Base-by-base conservation (phyloP, 2,888 invertebrate genomes). In the Dynastes grantii region DNA sequence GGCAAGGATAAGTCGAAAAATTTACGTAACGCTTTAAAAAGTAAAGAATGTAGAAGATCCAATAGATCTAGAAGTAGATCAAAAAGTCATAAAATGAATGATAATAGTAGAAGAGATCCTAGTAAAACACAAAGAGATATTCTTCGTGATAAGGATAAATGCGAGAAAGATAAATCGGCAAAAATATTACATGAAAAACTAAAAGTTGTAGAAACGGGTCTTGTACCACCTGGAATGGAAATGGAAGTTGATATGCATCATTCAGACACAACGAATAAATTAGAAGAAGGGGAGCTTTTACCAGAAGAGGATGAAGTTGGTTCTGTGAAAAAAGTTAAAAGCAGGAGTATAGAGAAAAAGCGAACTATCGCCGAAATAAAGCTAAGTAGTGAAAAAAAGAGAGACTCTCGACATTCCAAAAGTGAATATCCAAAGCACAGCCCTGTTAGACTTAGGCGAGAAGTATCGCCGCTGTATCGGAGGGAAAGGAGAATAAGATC, bases 211-310 rank as follows among this genome's bases (percentile, higher is more conserved):
- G 89, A 89, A 83, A 89, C 89, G 9, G 90, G 89, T 32, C 84
- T 90, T 49, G 88, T 89, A 6, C 89, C 90, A 9, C 90, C 90
- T 13, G 90, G 90, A 49, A 89, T 86, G 84, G 90, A 90, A 85
- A 87, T 88, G 84, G 90, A 90, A 79, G 84, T 86, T 3, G 87
- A 88, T 81, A 78, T 88, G 49, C 51, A 76, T 13, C 49, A 27
- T 22, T 40, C 64, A 45, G 55, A 76, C 55, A 67, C 67, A 68
- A 45, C 76, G 76, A 77, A 76, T 64, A 79, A 77, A 55, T 37
- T 40, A 29, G 51, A 71, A 71, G 71, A 78, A 9, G 82, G 78
- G 32, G 78, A 82, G 79, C 71, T 83, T 22, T 78, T 80, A 51
- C n/a, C 65, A 16, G 78, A 71, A 27, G 78, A 71, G 53, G 81